These are phyloP conservation scores for Diploscapter pachys DNA, from an alignment of 1,140 invertebrate genomes.

Conservation along the genomic window DNA sequence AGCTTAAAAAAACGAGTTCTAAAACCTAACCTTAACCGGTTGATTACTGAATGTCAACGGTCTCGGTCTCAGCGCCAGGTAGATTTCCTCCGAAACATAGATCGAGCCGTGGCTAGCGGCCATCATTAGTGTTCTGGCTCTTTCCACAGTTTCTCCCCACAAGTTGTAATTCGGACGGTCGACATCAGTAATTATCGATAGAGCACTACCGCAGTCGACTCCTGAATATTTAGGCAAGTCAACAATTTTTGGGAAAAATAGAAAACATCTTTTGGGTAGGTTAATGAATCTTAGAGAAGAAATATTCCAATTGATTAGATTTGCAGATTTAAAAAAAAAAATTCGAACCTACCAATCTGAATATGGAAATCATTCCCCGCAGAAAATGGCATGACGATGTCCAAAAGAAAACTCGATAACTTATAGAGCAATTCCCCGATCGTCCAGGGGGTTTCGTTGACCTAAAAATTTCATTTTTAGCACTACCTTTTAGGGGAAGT, in stretches of 20 bases:
- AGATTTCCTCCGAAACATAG: slow-evolving; percentile 55
- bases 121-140: slow-evolving; percentile 45
- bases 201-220: slow-evolving; percentile 51
- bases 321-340: too few relatives aligned
- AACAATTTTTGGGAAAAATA: too few relatives aligned
- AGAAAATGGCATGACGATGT: slow-evolving; percentile 41
- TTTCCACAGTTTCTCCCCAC: slow-evolving; percentile 41
- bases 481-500: too few relatives aligned
- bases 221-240: slow-evolving; percentile 29
- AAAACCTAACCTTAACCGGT: slow-evolving; percentile 33
- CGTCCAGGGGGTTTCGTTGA: slow-evolving; percentile 49
- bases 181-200: slow-evolving; percentile 55
- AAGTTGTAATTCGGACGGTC: slow-evolving; percentile 51
- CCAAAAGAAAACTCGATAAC: slow-evolving; percentile 48
- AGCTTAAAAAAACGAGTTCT: background rate
- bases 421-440: slow-evolving; percentile 54
- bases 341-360: slow-evolving; percentile 34
- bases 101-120: slow-evolving; percentile 41
- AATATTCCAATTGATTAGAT: too few relatives aligned
- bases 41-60: slow-evolving; percentile 48
- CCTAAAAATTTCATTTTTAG: too few relatives aligned
- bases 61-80: slow-evolving; percentile 51
- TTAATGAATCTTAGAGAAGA: too few relatives aligned
- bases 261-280: too few relatives aligned
- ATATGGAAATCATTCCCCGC: slow-evolving; percentile 46